Percentiles rank a stretch among this genome's conserved stretches.
Evolutionary conservation across 2,797 vertebrate genomes (phyloP).

Genomic region (Heliangelus exortis): DNA sequence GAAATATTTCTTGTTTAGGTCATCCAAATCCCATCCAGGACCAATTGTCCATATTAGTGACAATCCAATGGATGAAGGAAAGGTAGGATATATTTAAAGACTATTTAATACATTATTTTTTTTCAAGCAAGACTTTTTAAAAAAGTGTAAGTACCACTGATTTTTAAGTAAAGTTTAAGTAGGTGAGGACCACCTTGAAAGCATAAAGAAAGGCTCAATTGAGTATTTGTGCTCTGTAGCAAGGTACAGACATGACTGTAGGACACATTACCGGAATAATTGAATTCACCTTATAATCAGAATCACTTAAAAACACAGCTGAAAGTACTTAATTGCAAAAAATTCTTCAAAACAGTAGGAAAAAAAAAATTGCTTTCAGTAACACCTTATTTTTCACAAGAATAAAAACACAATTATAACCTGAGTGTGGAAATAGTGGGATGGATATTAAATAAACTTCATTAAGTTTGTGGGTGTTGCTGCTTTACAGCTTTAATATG

Average conservation of each 20-base stretch:
- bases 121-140: neutral
- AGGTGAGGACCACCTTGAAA: neutral
- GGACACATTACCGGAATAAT: neutral
- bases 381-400: no score
- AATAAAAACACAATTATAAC: neutral
- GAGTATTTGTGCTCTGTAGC: neutral
- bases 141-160: neutral
- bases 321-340: neutral
- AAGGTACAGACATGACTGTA: neutral
- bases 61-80: constrained; percentile 99
- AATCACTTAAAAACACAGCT: neutral
- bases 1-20: constrained; percentile 80
- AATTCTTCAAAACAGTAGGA: neutral
- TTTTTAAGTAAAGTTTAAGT: neutral
- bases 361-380: neutral
- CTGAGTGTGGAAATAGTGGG: neutral
- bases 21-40: constrained; percentile 96
- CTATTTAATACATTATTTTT: neutral
- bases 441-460: neutral
- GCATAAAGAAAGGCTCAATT: neutral
- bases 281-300: neutral
- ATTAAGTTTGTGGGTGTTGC: neutral
- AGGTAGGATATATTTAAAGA: constrained; percentile 80
- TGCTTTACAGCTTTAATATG: neutral
- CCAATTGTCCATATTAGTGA: constrained; percentile 98